Percentiles rank a stretch among this genome's conserved stretches.
phyloP scores from a whole-genome alignment of 2,888 invertebrate species.

The Lepetodrilus schrolli region DNA sequence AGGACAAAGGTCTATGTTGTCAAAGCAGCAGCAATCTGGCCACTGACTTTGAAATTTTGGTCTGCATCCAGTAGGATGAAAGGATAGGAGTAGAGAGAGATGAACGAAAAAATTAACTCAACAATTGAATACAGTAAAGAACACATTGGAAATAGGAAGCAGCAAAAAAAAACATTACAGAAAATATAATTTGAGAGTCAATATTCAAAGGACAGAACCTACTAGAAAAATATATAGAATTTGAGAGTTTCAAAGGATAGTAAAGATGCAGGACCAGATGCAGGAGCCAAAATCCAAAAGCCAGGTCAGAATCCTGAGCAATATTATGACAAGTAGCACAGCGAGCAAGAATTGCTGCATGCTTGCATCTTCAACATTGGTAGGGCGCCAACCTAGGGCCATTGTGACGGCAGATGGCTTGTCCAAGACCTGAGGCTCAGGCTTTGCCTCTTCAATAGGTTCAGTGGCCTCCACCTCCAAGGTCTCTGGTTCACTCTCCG shows the following conservation, averaged over 20 bases:
- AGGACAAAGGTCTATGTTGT: no score
- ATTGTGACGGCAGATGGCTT: constrained; percentile 50
- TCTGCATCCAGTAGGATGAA: no score
- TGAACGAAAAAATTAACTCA: background rate
- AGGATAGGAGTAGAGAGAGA: background rate
- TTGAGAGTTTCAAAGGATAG: constrained; percentile 13
- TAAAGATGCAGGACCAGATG: constrained; percentile 51
- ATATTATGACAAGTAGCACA: constrained; percentile 51
- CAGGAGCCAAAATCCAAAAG: constrained; percentile 53
- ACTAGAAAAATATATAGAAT: no score
- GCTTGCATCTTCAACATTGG: constrained; percentile 50
- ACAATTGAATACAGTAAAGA: background rate
- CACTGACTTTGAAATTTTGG: no score
- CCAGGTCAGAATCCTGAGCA: constrained; percentile 57
- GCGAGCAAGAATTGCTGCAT: constrained; percentile 59
- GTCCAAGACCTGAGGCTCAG: constrained; percentile 49
- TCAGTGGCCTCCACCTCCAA: constrained; percentile 47
- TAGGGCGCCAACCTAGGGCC: constrained; percentile 60
- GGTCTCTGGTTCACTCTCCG: constrained; percentile 61
- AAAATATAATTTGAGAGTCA: background rate
- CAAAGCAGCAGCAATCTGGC: no score
- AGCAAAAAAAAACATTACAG: background rate
- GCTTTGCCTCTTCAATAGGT: constrained; percentile 45
- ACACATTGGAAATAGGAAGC: background rate
- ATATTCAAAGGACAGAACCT: no score